Evolutionary conservation across 2,797 vertebrate genomes (phyloP), one percentile per base, ranked within the genome.

Genomic region (Pseudotriccus pelzelni): DNA sequence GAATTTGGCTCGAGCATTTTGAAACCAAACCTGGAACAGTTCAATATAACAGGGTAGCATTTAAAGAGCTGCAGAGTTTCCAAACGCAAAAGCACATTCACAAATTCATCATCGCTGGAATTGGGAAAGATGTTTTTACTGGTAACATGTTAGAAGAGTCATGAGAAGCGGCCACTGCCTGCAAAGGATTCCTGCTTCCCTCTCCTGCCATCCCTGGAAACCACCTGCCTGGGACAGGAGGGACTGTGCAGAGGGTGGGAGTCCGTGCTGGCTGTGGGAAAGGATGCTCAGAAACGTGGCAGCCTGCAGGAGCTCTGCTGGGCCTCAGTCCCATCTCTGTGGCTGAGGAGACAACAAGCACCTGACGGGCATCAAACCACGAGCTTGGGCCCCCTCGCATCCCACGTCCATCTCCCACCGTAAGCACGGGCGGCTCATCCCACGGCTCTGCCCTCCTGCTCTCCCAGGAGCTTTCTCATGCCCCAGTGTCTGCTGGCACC

Each of bases 1-100:
- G 98, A 99, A 99, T 98, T 99, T 99, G 97, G 99, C 99, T 92
- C 99, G 98, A 80, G 99, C 99, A 9, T 99, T 99, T 97, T 99
- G 99, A 97, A 99, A 99, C 99, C 99, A 99, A 81, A 99, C 99
- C 99, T 99, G 47, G 53, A 96, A 95, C 49, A 93, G 84, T 94
- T 93, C 79, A 91, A 97, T 81, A 95, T 77, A 87, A 93, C 84
- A 96, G 86, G 84, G 96, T 75, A 97, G 96, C 67, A 79, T 96
- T 97, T 96, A 96, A 95, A 96, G 79, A 94, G 72, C 93, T 94
- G 91, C 76, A 93, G 63, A 24, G 60, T 84, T 91, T 36, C 49
- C n/a, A 60, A 90, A 86, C 21, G 39, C 49, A 96, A 91, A 94
- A 96, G 56, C 87, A 97, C n/a, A 87, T 34, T 89, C 90, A 95